A percentile compares a stretch with the other conserved stretches of the same genome.
Conservation (phyloP, 2,888 invertebrate genomes). For the Nebria salina region DNA sequence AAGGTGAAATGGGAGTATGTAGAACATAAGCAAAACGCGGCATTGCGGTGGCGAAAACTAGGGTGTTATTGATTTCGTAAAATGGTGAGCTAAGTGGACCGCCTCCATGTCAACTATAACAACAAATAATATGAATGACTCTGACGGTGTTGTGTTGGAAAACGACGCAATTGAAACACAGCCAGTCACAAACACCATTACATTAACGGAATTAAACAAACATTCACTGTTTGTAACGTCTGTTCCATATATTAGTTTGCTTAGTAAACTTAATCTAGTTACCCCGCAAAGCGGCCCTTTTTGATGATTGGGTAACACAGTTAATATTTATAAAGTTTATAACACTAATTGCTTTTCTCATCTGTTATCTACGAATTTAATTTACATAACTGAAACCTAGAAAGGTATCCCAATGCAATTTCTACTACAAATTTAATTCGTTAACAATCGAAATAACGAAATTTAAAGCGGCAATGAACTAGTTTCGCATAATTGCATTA, state of each 20-base stretch:
- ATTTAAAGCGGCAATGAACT: no score
- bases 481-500: no score
- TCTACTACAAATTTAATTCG: no score
- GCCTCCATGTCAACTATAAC: background rate
- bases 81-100: background rate
- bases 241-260: background rate
- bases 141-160: background rate
- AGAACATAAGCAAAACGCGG: background rate
- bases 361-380: background rate
- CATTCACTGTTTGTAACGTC: background rate
- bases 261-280: background rate
- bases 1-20: background rate
- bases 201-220: background rate
- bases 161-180: background rate
- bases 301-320: background rate
- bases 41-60: background rate
- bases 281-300: background rate
- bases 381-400: no score
- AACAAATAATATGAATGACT: background rate
- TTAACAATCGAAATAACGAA: no score
- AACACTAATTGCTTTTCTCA: background rate
- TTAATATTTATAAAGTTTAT: background rate
- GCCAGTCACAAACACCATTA: background rate
- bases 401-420: no score
- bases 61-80: background rate